Base-by-base conservation (phyloP, 2,797 vertebrate species). In the Macroramphosus scolopax region DNA sequence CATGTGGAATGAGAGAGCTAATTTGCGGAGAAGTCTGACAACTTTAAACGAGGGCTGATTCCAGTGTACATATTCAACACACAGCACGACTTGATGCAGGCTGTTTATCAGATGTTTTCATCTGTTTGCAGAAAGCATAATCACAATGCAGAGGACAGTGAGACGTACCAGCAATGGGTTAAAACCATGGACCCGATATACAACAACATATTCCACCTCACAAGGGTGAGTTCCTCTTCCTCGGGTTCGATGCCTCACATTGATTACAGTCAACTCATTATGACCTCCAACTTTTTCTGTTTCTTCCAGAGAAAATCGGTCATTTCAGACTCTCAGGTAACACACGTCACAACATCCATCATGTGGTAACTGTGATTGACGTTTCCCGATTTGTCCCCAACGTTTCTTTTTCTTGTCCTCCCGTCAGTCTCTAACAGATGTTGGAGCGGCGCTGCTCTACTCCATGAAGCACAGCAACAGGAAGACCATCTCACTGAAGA, bases 401-500 rank as follows among this genome's bases (percentile, higher is more conserved):
- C n/a, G n/a, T 33, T 13, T 38, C 30, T 41, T 22, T 32, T 41
- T 60, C 17, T 41, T 51, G 17, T 62, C 22, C 26, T 53, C 28
- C 41, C 35, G 1, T 12, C 57, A 89, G 87, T 51, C 82, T 62
- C 63, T 90, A 16, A 87, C 86, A 67, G 88, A 89, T 0, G 62
- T 48, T 5, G 86, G 80, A 4, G 87, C 88, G 6, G 87, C 28
- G 0, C 75, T 89, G 58, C 72, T 90, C 62, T 88, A 84, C 68
- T 24, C 35, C 26, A 83, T 89, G 86, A 90, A 89, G 59, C 79
- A 85, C 58, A 63, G 81, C 68, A 88, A 87, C 82, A 87, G 76
- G 59, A 83, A 63, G 46, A 73, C 77, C 22, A 74, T 81, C 51
- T 73, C 68, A 13, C 31, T 57, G 48, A 77, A 77, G 73, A 45